phyloP scores from a whole-genome alignment of 2,888 invertebrate species.

The Phytoseiulus persimilis region DNA sequence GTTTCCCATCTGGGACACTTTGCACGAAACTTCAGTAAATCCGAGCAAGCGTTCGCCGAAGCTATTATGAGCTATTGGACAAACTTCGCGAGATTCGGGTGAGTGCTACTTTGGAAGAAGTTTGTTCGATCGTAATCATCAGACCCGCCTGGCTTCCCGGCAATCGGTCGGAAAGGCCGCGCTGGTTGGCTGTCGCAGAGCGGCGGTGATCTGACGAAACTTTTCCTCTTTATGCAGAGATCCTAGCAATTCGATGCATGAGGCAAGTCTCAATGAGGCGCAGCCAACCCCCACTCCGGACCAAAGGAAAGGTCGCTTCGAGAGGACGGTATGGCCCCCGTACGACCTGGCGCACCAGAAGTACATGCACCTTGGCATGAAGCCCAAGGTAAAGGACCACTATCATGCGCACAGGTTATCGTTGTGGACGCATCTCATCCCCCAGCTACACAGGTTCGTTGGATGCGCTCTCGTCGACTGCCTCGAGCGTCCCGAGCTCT shows the following conservation, averaged over 20 bases:
- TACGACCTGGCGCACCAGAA: slow-evolving; percentile 87
- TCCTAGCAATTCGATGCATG: slow-evolving; percentile 38
- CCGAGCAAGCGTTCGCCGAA: slow-evolving; percentile 73
- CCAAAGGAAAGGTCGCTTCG: slow-evolving; percentile 46
- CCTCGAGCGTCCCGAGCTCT: neutral
- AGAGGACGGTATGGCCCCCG: slow-evolving; percentile 64
- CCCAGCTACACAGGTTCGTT: slow-evolving; percentile 60
- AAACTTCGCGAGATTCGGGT: slow-evolving; percentile 44
- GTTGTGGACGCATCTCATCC: slow-evolving; percentile 88
- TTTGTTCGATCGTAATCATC: neutral
- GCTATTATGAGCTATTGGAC: slow-evolving; percentile 69
- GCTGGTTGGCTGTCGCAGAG: too few relatives aligned
- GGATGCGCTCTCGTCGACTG: slow-evolving; percentile 46
- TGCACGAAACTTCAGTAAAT: slow-evolving; percentile 75
- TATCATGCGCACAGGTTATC: slow-evolving; percentile 89
- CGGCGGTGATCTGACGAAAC: neutral
- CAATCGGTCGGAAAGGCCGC: too few relatives aligned
- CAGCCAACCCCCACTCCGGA: slow-evolving; percentile 40
- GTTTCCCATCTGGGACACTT: slow-evolving; percentile 76
- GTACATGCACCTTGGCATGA: slow-evolving; percentile 67
- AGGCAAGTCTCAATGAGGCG: slow-evolving; percentile 34
- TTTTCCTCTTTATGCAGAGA: slow-evolving; percentile 12
- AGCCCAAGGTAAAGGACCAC: slow-evolving; percentile 81
- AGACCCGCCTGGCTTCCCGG: neutral
- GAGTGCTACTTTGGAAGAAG: neutral